A percentile compares a stretch with the other conserved stretches of the same genome.
Evolutionary conservation across 2,888 invertebrate species (phyloP).

Genomic region (Carterocephalus palaemon): DNA sequence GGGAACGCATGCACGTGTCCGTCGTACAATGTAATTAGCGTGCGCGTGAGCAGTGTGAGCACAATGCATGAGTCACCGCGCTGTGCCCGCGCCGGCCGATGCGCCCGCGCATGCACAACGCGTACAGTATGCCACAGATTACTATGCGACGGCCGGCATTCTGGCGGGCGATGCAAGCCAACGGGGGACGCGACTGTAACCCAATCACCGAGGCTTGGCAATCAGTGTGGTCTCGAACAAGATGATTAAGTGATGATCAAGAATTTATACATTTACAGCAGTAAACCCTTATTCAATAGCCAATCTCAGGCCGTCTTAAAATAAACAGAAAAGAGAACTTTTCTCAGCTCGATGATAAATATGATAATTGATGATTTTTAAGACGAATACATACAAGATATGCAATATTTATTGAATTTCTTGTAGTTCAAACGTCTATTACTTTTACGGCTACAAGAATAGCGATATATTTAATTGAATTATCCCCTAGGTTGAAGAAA

Average conservation of each 20-base stretch:
- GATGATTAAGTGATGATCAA: constrained; percentile 14
- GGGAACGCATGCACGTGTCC: constrained; percentile 33
- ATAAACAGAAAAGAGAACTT: too few relatives aligned
- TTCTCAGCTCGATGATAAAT: too few relatives aligned
- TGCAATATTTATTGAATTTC: too few relatives aligned
- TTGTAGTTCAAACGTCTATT: too few relatives aligned
- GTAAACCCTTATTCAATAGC: too few relatives aligned
- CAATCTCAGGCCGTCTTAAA: too few relatives aligned
- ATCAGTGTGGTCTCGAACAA: background rate
- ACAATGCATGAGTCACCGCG: constrained; percentile 24
- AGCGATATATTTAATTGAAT: too few relatives aligned
- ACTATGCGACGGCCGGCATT: constrained; percentile 20
- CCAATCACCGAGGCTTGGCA: constrained; percentile 18
- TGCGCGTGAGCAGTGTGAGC: constrained; percentile 24
- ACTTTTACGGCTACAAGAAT: too few relatives aligned
- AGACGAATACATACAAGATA: too few relatives aligned
- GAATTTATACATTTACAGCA: constrained; percentile 6
- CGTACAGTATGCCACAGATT: constrained; percentile 15
- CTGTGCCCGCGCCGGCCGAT: constrained; percentile 23
- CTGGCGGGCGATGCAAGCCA: constrained; percentile 17
- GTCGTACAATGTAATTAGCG: constrained; percentile 33
- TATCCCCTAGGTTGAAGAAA: too few relatives aligned
- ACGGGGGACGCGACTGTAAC: constrained; percentile 15
- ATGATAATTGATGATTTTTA: too few relatives aligned
- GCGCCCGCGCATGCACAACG: constrained; percentile 20